phyloP scores from a whole-genome alignment of 2,113 vertebrate species.

The Rhodinocichla rosea region DNA sequence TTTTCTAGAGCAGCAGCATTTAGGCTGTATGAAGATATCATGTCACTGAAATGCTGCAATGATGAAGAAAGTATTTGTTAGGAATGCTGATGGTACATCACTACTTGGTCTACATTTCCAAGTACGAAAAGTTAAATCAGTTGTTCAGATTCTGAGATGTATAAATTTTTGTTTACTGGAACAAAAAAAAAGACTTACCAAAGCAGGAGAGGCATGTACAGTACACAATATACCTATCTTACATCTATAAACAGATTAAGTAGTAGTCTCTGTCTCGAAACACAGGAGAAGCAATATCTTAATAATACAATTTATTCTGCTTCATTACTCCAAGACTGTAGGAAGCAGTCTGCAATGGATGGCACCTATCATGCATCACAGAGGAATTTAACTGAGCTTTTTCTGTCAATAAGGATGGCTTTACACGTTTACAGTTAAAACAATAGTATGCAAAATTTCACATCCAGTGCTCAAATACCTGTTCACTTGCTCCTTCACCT shows the following conservation, averaged over 20 bases:
- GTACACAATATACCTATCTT: not conserved
- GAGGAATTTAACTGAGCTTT: not conserved
- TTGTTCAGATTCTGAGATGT: not conserved
- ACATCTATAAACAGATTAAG: not conserved
- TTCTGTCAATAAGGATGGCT: not conserved
- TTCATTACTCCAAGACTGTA: not conserved
- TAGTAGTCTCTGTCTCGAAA: not conserved
- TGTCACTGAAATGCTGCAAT: constrained; percentile 86
- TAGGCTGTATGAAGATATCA: constrained; percentile 72
- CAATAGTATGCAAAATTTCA: not conserved
- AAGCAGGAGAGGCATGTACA: not conserved
- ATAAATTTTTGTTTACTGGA: not conserved
- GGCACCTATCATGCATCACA: not conserved
- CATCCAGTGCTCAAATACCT: not conserved
- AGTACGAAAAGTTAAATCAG: not conserved
- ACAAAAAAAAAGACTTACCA: not conserved
- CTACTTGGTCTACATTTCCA: not conserved
- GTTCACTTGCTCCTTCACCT: not conserved
- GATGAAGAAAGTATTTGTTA: not conserved
- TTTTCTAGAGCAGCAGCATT: constrained; percentile 18
- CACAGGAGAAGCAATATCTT: not conserved
- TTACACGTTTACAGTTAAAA: not conserved
- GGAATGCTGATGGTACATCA: not conserved
- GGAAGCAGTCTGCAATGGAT: not conserved
- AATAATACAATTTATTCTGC: not conserved